phyloP scores from a whole-genome alignment of 2,888 invertebrate genomes.

The Papilio protenor region DNA sequence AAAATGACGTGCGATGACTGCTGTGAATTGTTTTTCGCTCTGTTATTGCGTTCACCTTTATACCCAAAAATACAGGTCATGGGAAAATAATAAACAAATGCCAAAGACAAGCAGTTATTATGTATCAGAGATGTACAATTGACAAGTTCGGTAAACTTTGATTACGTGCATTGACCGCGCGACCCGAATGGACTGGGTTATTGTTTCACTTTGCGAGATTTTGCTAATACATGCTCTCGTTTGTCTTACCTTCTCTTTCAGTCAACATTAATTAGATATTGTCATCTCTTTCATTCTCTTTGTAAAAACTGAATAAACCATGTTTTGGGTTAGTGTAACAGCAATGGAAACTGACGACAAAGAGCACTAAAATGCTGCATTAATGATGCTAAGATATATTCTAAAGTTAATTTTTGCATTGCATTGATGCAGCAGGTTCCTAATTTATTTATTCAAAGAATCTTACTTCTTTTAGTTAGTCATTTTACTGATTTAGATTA shows the following conservation, averaged over 20 bases:
- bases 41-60: background rate
- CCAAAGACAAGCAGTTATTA: background rate
- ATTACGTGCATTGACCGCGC: slow-evolving; percentile 5
- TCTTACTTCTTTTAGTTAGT: too few relatives aligned
- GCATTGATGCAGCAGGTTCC: too few relatives aligned
- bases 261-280: too few relatives aligned
- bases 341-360: too few relatives aligned
- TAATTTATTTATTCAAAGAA: too few relatives aligned
- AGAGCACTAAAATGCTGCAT: too few relatives aligned
- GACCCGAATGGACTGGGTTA: background rate
- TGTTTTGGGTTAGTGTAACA: too few relatives aligned
- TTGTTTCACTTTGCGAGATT: background rate
- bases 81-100: background rate
- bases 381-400: too few relatives aligned
- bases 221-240: background rate
- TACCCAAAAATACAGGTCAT: background rate
- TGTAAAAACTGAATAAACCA: background rate
- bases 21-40: background rate
- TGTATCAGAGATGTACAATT: background rate
- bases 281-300: background rate
- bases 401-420: too few relatives aligned
- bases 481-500: too few relatives aligned
- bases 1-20: background rate
- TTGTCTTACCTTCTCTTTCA: too few relatives aligned
- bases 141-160: slow-evolving; percentile 17